Percentiles rank a stretch among this genome's conserved stretches.
Evolutionary conservation across 2,797 vertebrate genomes (phyloP).

Genomic region (Poecilia wingei): DNA sequence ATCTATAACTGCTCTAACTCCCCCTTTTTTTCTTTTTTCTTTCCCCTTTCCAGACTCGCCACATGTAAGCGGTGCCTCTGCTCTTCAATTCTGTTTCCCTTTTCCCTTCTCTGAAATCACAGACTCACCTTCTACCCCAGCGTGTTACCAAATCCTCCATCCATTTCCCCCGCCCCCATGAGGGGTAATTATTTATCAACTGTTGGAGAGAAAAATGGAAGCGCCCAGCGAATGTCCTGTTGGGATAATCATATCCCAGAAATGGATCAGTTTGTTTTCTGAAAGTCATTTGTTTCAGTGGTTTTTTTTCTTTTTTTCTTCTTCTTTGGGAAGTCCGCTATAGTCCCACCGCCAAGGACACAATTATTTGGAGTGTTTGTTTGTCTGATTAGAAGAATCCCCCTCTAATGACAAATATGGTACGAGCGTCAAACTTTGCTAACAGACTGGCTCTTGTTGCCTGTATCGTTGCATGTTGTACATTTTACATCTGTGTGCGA

Average conservation of each 20-base stretch:
- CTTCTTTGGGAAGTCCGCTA: slow-evolving; percentile 21
- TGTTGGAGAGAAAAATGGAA: slow-evolving; percentile 32
- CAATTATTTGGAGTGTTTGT: slow-evolving; percentile 28
- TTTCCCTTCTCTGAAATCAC: slow-evolving; percentile 18
- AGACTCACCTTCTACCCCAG: slow-evolving; percentile 7
- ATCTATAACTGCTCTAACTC: slow-evolving; percentile 17
- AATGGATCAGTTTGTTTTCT: slow-evolving; percentile 37
- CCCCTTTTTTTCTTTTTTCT: background rate
- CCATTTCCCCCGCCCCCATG: background rate
- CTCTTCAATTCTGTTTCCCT: slow-evolving; percentile 21
- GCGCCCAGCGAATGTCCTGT: slow-evolving; percentile 34
- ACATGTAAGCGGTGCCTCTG: slow-evolving; percentile 35
- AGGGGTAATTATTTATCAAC: slow-evolving; percentile 52
- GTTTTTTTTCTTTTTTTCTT: slow-evolving; percentile 3
- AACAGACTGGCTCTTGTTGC: background rate
- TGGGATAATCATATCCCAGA: slow-evolving; percentile 43
- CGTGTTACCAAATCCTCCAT: slow-evolving; percentile 1
- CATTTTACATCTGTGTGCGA: background rate
- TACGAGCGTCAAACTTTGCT: background rate
- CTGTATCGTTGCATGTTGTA: background rate
- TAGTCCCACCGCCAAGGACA: slow-evolving; percentile 7
- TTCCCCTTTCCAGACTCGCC: slow-evolving; percentile 10
- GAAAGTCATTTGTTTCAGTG: slow-evolving; percentile 24
- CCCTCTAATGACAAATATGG: slow-evolving; percentile 2
- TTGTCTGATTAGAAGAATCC: slow-evolving; percentile 23